Percentiles rank a stretch among this genome's conserved stretches.
These are phyloP conservation scores for Anabas testudineus DNA, from an alignment of 2,797 vertebrate genomes.

Conservation along the genomic window DNA sequence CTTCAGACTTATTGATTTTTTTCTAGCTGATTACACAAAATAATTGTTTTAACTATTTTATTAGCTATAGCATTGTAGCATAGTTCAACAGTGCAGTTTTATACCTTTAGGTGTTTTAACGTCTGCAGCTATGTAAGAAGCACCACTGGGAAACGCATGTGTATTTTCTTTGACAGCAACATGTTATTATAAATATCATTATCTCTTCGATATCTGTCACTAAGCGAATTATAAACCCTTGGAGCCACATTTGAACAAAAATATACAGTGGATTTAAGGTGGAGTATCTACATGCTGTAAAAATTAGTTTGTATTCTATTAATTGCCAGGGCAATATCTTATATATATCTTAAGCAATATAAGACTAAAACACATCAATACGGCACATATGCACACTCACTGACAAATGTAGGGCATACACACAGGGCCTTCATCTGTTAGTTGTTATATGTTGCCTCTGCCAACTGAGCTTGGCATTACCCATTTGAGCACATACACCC, in stretches of 20 bases:
- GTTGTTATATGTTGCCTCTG: slow-evolving; percentile 34
- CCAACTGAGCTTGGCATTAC: slow-evolving; percentile 45
- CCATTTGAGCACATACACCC: slow-evolving; percentile 30
- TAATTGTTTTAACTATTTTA: slow-evolving; percentile 20
- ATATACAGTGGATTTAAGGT: background rate
- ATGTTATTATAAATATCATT: slow-evolving; percentile 11
- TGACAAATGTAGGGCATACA: slow-evolving; percentile 39
- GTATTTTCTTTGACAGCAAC: background rate
- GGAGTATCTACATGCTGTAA: background rate
- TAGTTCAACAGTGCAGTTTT: background rate
- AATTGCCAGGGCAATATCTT: background rate
- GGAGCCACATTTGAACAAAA: background rate
- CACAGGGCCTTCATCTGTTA: slow-evolving; percentile 43
- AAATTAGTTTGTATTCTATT: slow-evolving; percentile 1
- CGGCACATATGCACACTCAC: background rate
- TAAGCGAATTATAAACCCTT: background rate
- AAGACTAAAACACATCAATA: slow-evolving; percentile 12
- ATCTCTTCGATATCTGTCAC: background rate
- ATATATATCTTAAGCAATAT: slow-evolving; percentile 17
- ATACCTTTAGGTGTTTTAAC: slow-evolving; percentile 1
- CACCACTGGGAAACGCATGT: background rate
- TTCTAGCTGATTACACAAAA: slow-evolving; percentile 27
- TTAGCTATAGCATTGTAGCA: background rate
- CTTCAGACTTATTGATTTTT: slow-evolving; percentile 50
- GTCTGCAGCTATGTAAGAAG: slow-evolving; percentile 1